Evolutionary conservation across 2,113 vertebrate genomes (phyloP), one percentile per base, ranked within the genome.

Genomic region (Rhinolophus ferrumequinum): DNA sequence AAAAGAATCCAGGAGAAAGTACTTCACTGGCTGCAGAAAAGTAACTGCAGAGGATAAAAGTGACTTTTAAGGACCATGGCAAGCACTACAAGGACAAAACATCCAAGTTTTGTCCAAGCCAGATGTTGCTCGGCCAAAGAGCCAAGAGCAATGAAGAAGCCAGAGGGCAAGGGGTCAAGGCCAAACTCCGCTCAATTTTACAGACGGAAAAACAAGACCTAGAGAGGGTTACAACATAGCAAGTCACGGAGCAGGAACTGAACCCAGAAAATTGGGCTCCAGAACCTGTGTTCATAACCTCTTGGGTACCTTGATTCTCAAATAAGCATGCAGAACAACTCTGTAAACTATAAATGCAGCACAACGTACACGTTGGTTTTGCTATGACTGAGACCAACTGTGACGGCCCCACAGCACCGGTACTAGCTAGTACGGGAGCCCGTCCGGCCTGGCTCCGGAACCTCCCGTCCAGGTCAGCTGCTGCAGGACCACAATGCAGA

Each of bases 201-300:
- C 10, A 93, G 62, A 81, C 33, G 14, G 14, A 72, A 70, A 95
- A 38, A 80, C 30, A 67, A 72, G 64, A 94, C 41, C n/a, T 38
- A 82, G 26, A 77, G 58, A 41, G 13, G 13, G 28, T 76, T 50
- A 56, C 22, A 80, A 52, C 35, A 19, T 50, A 30, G 15, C 47
- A 83, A 83, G 80, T 28, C 26, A 35, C 70, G 6, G 47, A 76
- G 44, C 22, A 80, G 44, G 33, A 64, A 38, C 41, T 64, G 72
- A 85, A 92, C 19, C 58, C 79, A 96, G 83, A 64, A 94, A 90
- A 77, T 33, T 10, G 52, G 62, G 58, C 44, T 85, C 52, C 41
- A 84, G 56, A 80, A 14, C 28, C 73, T 2, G 0, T 79, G 92
- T 77, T 92, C 18, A 30, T 83, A 93, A 90, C 50, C n/a, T 72